Base-by-base conservation (phyloP, 2,888 invertebrate species). In the Lysandra bellargus region DNA sequence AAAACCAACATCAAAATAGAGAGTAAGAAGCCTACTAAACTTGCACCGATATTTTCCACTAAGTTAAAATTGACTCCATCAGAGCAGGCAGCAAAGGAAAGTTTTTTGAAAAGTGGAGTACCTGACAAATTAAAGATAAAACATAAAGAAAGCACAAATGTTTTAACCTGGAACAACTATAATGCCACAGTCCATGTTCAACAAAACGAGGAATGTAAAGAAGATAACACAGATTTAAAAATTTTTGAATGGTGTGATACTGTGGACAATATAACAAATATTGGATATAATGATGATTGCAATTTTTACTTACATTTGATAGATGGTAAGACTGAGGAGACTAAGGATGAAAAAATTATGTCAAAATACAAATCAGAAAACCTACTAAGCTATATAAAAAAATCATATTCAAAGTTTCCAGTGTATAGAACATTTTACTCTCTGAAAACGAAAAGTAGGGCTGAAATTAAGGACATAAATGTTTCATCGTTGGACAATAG, bases 41-140 rank as follows among this genome's bases (percentile, higher is more conserved):
- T 97, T 72, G 97, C 97, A 1, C 97, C 97, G n/a, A 92, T 97
- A 75, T 97, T 97, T 89, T 86, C 95, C 69, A 88, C 94, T 14
- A 96, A 96, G 88, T 95, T 94, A 7, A 95, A 95, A 86, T 86
- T 95, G 23, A 96, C 96, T 90, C 93, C 95, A 23, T 94, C 91
- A 79, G 89, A 94, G 72, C 80, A 96, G 74, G 95, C 96, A 87
- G 97, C 97, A 5, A 96, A 96, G 83, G 95, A 95, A 81, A 95
- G 95, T 81, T 97, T 97, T 89, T 90, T 97, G 61, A 95, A 96
- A 83, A 97, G 97, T 81, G 97, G 97, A n/a, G 95, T 97, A 6
- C 96, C 97, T 12, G 96, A 96, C 44, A 94, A 95, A 82, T 88
- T 96, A 76, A 96, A 95, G 82, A 96, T 95, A 86, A 92, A 92